Evolutionary conservation across 2,888 invertebrate species (phyloP).

Genomic region (Andrena bucephala): DNA sequence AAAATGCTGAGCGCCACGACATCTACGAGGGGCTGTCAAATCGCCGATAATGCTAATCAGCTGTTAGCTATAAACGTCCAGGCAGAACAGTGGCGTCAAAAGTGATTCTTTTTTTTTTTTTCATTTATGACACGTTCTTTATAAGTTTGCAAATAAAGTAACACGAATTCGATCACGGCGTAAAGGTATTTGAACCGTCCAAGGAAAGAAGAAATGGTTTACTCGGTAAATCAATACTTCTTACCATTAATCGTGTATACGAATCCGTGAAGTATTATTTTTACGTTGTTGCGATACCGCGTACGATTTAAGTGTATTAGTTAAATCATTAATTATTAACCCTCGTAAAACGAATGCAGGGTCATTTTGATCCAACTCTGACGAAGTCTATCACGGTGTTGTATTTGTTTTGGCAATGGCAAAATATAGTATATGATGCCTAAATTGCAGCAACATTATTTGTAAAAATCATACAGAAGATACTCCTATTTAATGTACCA

Average conservation of each 20-base stretch:
- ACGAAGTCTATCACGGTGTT: too few species aligned
- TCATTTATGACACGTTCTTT: constrained; percentile 1
- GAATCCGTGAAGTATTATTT: background rate
- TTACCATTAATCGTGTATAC: constrained; percentile 5
- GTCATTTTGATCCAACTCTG: too few species aligned
- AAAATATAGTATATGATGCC: too few species aligned
- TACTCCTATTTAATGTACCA: too few species aligned
- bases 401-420: too few species aligned
- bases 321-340: background rate
- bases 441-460: too few species aligned
- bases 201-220: constrained; percentile 73
- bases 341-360: too few species aligned
- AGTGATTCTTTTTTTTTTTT: background rate
- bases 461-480: too few species aligned
- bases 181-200: background rate
- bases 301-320: background rate
- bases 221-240: constrained; percentile 69
- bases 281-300: background rate
- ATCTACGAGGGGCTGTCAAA: constrained; percentile 50
- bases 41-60: constrained; percentile 47
- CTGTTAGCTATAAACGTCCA: constrained; percentile 7
- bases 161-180: background rate
- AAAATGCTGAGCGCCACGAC: constrained; percentile 40
- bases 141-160: constrained; percentile 29
- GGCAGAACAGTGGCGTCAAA: background rate